A percentile compares a stretch with the other conserved stretches of the same genome.
Evolutionary conservation across 2,797 vertebrate genomes (phyloP).

Genomic region (Tragopan temminckii): DNA sequence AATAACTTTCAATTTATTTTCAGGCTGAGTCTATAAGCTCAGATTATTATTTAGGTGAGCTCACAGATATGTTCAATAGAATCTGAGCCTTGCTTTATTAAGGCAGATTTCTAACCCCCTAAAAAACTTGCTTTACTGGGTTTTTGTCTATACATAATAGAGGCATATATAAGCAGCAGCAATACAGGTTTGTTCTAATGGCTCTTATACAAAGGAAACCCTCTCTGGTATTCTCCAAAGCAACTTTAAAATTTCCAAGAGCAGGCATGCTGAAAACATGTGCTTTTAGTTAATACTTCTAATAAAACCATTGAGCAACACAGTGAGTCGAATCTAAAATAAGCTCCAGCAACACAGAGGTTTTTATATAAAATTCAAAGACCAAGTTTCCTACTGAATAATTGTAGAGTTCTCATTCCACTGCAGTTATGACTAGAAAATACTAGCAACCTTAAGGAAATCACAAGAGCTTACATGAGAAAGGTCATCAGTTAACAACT

Average conservation of each 20-base stretch:
- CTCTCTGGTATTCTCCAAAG: background rate
- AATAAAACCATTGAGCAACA: background rate
- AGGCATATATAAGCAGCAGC: background rate
- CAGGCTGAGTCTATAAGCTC: background rate
- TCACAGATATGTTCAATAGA: background rate
- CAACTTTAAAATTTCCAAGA: background rate
- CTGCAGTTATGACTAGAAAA: background rate
- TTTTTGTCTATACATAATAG: background rate
- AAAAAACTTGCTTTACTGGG: background rate
- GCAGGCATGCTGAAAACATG: rapidly evolving
- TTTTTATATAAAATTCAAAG: background rate
- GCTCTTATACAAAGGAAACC: background rate
- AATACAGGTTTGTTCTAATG: background rate
- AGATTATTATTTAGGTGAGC: background rate
- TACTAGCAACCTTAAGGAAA: background rate
- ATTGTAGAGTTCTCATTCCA: background rate
- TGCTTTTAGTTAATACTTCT: background rate
- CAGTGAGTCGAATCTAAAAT: background rate
- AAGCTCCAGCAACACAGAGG: background rate
- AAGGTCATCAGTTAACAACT: background rate
- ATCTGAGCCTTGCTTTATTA: background rate
- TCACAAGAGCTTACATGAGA: background rate
- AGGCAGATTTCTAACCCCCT: background rate
- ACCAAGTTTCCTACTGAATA: background rate
- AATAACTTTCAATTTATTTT: background rate